Conservation (phyloP, 2,113 vertebrate genomes). For the Aldabrachelys gigantea region DNA sequence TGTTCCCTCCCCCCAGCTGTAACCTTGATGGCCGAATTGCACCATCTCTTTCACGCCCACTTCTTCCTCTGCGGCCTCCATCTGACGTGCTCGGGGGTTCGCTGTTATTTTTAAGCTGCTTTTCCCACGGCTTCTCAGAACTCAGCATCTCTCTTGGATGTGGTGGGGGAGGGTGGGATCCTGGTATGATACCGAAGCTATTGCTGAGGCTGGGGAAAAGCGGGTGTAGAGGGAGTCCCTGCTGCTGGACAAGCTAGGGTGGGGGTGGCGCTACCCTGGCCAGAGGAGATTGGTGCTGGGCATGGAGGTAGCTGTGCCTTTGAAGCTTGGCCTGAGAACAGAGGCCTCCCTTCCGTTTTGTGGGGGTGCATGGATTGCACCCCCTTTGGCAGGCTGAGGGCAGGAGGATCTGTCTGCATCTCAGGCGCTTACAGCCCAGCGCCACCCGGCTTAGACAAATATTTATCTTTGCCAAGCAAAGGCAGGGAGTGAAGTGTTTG, state of each 20-base stretch:
- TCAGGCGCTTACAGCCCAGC: not conserved
- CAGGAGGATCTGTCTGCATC: not conserved
- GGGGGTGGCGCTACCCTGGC: not conserved
- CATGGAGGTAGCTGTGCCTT: too few species aligned
- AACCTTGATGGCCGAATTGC: conserved; percentile 53
- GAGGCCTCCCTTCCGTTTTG: not conserved
- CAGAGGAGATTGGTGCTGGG: not conserved
- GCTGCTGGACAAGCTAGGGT: accelerated
- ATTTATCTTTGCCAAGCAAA: not conserved
- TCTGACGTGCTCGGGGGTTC: conserved; percentile 62
- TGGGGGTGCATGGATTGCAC: not conserved
- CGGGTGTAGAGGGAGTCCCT: accelerated
- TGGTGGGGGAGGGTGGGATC: not conserved
- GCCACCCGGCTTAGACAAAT: not conserved
- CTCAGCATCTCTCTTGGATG: conserved; percentile 23
- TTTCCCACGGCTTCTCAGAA: conserved; percentile 67
- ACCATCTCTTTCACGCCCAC: conserved; percentile 54
- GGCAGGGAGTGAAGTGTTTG: not conserved
- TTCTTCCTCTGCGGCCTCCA: conserved; percentile 64
- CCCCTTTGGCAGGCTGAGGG: accelerated
- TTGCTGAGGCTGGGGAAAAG: not conserved
- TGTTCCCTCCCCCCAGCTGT: conserved; percentile 12
- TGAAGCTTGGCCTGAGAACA: not conserved
- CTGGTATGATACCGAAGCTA: not conserved
- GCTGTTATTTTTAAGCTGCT: conserved; percentile 67